A percentile compares a stretch with the other conserved stretches of the same genome.
These are phyloP conservation scores for Sporophila hypoxantha DNA, from an alignment of 2,113 vertebrate genomes.

Conservation along the genomic window DNA sequence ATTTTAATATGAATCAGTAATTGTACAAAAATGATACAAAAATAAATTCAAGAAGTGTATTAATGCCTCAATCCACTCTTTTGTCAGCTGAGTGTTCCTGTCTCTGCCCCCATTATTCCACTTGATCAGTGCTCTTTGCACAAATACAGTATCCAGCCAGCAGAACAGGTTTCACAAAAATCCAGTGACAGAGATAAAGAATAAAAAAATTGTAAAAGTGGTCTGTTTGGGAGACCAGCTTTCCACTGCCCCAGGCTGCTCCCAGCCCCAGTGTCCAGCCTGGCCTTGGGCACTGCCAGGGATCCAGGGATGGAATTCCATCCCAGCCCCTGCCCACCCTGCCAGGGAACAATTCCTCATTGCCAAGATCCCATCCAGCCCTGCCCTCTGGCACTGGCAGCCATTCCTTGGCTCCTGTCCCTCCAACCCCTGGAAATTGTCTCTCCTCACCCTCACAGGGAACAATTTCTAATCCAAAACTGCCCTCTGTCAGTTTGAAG, in stretches of 20 bases:
- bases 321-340: not conserved
- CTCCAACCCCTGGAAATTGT: rapidly evolving
- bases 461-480: not conserved
- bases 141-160: not conserved
- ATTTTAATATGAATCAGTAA: not conserved
- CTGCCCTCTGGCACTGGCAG: not conserved
- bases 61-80: not conserved
- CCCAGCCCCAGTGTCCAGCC: not conserved
- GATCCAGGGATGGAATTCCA: not conserved
- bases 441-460: not conserved
- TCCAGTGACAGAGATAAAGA: not conserved
- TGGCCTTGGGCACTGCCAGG: not conserved
- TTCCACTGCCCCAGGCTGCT: not conserved
- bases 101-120: not conserved
- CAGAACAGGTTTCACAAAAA: not conserved
- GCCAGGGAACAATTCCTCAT: not conserved
- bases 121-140: not conserved
- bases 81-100: not conserved
- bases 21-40: not conserved
- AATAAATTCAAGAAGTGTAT: not conserved
- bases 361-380: rapidly evolving
- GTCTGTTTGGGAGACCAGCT: not conserved
- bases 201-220: not conserved
- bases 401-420: not conserved
- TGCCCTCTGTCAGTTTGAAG: not conserved